Evolutionary conservation across 2,888 invertebrate species (phyloP).

Genomic region (Agriopis leucophaearia): DNA sequence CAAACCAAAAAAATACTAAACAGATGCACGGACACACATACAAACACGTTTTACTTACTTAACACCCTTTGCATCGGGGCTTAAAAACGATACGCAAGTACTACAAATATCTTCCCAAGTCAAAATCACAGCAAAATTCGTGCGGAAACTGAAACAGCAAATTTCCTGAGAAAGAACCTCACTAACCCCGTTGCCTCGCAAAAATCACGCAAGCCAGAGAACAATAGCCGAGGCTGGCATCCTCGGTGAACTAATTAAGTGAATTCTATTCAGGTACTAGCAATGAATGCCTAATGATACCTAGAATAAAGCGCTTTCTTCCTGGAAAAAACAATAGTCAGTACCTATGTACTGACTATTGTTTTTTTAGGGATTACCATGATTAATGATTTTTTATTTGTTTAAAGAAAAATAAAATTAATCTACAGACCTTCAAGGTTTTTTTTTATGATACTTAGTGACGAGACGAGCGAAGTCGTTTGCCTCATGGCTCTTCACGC

Average conservation of each 20-base stretch:
- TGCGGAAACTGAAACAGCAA: neutral
- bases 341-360: neutral
- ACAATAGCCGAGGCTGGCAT: constrained; percentile 64
- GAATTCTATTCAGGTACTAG: constrained; percentile 64
- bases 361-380: constrained; percentile 2
- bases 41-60: too few relatives aligned
- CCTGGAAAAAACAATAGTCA: too few relatives aligned
- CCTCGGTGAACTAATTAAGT: constrained; percentile 68
- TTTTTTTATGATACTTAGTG: too few relatives aligned
- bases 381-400: neutral
- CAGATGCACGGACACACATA: too few relatives aligned
- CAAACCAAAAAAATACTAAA: too few relatives aligned
- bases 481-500: too few relatives aligned
- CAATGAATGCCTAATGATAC: constrained; percentile 40
- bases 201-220: constrained; percentile 53
- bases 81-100: neutral
- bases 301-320: constrained; percentile 19
- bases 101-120: neutral
- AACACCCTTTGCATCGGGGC: too few relatives aligned
- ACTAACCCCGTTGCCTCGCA: constrained; percentile 26
- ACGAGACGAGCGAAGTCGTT: too few relatives aligned
- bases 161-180: constrained; percentile 18
- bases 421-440: neutral
- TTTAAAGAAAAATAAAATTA: neutral
- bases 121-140: neutral